Conservation (phyloP, 2,888 invertebrate genomes). For the Lapara coniferarum region DNA sequence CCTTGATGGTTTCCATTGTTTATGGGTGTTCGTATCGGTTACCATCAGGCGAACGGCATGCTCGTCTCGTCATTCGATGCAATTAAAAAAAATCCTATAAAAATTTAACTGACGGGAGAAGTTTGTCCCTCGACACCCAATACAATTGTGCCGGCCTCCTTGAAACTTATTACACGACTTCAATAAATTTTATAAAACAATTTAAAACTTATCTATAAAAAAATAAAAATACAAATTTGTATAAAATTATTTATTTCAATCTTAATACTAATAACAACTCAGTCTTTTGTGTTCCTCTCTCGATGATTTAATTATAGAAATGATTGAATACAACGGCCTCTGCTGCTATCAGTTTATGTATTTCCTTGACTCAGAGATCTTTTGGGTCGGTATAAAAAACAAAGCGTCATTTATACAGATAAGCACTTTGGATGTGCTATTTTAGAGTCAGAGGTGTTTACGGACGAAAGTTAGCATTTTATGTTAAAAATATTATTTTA, state of each 20-base stretch:
- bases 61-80: too few relatives aligned
- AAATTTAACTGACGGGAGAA: too few relatives aligned
- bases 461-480: background rate
- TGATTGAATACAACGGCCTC: background rate
- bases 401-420: background rate
- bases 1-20: too few relatives aligned
- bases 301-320: background rate
- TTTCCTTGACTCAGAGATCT: slow-evolving; percentile 13
- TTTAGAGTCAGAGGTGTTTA: background rate
- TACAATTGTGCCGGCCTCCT: too few relatives aligned
- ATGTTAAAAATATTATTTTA: background rate
- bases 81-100: too few relatives aligned
- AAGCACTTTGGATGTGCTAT: too few relatives aligned
- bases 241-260: background rate
- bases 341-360: background rate
- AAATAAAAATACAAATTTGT: background rate
- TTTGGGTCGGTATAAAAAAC: background rate
- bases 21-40: too few relatives aligned
- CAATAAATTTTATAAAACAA: background rate
- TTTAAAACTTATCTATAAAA: background rate
- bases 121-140: too few relatives aligned
- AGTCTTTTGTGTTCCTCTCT: slow-evolving; percentile 19
- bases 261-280: background rate
- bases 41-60: too few relatives aligned
- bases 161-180: too few relatives aligned